Percentiles rank a stretch among this genome's conserved stretches.
phyloP scores from a whole-genome alignment of 2,888 invertebrate species.

The Nesidiocoris tenuis region DNA sequence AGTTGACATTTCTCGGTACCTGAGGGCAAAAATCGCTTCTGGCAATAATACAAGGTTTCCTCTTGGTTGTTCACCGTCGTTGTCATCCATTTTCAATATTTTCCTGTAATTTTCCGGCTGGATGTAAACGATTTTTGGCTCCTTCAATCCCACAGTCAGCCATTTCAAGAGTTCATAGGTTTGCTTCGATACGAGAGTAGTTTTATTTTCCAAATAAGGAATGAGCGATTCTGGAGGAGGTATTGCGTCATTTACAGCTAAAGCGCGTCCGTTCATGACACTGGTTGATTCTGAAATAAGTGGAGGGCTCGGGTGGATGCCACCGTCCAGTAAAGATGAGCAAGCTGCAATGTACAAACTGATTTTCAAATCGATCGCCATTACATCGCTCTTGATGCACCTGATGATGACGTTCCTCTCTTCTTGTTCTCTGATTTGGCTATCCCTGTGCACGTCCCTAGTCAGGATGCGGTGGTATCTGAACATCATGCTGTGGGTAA shows the following conservation, averaged over 20 bases:
- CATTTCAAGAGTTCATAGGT: constrained; percentile 40
- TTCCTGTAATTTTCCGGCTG: constrained; percentile 7
- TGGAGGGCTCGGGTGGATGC: constrained; percentile 20
- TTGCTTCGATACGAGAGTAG: background rate
- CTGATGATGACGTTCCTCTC: constrained; percentile 1
- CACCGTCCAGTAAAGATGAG: background rate
- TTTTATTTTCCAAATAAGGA: constrained; percentile 3
- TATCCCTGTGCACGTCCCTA: background rate
- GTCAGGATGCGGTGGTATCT: background rate
- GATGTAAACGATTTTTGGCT: constrained; percentile 25
- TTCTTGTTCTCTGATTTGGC: background rate
- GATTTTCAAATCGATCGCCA: constrained; percentile 39
- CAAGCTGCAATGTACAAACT: constrained; percentile 43
- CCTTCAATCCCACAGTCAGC: constrained; percentile 34
- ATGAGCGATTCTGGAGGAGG: constrained; percentile 33
- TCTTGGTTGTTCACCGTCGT: background rate
- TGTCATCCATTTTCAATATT: constrained; percentile 12
- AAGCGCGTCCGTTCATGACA: background rate
- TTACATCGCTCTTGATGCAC: constrained; percentile 14
- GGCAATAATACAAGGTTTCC: too few relatives aligned
- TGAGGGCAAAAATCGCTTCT: constrained; percentile 36
- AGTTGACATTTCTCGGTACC: constrained; percentile 10
- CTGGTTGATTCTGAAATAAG: constrained; percentile 13
- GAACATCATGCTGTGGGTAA: too few relatives aligned
- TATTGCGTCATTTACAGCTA: constrained; percentile 30